Conservation (phyloP, 2,888 invertebrate genomes). For the Apomyelois bistriatella region DNA sequence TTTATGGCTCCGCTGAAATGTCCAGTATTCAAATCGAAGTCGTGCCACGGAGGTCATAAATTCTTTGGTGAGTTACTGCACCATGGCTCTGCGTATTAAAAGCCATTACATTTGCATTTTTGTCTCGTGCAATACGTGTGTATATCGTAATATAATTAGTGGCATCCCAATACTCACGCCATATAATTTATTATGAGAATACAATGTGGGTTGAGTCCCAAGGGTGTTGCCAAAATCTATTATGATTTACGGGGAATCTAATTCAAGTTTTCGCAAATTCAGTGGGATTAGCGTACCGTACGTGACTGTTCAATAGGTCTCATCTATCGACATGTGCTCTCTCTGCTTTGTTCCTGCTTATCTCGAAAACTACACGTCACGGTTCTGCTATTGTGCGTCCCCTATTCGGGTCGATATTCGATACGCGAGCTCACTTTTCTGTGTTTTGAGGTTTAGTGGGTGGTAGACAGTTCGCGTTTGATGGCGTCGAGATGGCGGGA, state of each 20-base stretch:
- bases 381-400: slow-evolving; percentile 47
- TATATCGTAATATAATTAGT: slow-evolving; percentile 36
- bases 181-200: slow-evolving; percentile 4
- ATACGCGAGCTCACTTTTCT: slow-evolving; percentile 41
- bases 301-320: slow-evolving; percentile 59
- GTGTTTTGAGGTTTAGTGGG: slow-evolving; percentile 46
- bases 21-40: slow-evolving; percentile 40
- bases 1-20: slow-evolving; percentile 13
- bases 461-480: slow-evolving; percentile 25
- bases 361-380: slow-evolving; percentile 50
- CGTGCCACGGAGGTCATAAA: slow-evolving; percentile 46
- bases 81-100: slow-evolving; percentile 43
- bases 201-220: neutral
- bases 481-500: slow-evolving; percentile 22
- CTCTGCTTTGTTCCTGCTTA: slow-evolving; percentile 43
- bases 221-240: slow-evolving; percentile 16
- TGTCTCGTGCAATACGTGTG: slow-evolving; percentile 38
- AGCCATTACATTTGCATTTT: slow-evolving; percentile 52
- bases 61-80: slow-evolving; percentile 40
- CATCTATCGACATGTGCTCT: slow-evolving; percentile 35
- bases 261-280: slow-evolving; percentile 34
- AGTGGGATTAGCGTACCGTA: slow-evolving; percentile 37
- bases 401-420: slow-evolving; percentile 52
- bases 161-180: slow-evolving; percentile 19
- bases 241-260: slow-evolving; percentile 19